Percentiles rank a stretch among this genome's conserved stretches.
Evolutionary conservation across 2,888 invertebrate genomes (phyloP).

Genomic region (Acleris emargana): DNA sequence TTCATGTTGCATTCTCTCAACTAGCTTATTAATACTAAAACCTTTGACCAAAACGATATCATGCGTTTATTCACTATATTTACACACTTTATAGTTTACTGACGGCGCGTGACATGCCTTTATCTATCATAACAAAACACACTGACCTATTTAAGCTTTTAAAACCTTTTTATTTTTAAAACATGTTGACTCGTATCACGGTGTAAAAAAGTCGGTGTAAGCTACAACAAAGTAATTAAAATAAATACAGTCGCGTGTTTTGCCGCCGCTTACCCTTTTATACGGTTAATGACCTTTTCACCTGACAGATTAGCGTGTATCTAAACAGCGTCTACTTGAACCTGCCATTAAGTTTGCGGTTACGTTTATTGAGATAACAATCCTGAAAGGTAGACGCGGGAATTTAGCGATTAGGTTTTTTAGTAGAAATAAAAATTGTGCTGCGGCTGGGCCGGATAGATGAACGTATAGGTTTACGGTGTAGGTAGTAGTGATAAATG

Average conservation of each 20-base stretch:
- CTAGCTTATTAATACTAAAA: too few species aligned
- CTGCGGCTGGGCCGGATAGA: too few species aligned
- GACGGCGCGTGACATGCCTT: too few species aligned
- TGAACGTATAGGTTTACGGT: too few species aligned
- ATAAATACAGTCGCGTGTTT: constrained; percentile 30
- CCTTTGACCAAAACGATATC: too few species aligned
- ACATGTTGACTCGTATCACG: neutral
- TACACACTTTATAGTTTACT: too few species aligned
- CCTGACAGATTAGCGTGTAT: constrained; percentile 20
- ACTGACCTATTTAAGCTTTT: neutral
- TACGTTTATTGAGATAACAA: constrained; percentile 11
- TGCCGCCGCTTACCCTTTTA: constrained; percentile 29
- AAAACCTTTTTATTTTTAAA: constrained; percentile 5
- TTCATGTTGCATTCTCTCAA: too few species aligned
- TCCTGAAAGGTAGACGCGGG: neutral
- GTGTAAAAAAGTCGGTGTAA: constrained; percentile 14
- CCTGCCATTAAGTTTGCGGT: constrained; percentile 11
- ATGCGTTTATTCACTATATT: too few species aligned
- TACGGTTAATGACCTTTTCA: constrained; percentile 32
- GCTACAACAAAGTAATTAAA: constrained; percentile 29
- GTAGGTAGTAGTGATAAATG: too few species aligned
- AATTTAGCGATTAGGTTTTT: neutral
- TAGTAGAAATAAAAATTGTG: neutral
- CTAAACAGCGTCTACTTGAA: constrained; percentile 29
- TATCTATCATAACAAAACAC: too few species aligned